Conservation (phyloP, 1,140 invertebrate species). For the Drosophila parabipectinata region DNA sequence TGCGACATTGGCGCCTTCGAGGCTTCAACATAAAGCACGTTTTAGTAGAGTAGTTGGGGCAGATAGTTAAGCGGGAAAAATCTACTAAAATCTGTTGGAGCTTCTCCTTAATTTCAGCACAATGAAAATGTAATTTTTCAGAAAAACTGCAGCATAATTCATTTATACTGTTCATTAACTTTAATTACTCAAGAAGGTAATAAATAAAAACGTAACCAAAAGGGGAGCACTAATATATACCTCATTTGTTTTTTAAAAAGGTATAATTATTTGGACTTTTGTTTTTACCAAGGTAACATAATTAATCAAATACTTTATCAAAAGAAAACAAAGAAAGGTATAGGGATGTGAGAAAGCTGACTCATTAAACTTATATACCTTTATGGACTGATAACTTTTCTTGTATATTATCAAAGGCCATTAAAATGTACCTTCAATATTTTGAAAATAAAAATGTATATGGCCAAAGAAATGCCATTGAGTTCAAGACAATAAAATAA, state of each 20-base stretch:
- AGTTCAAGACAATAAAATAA: conserved; percentile 7
- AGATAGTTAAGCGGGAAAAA: background rate
- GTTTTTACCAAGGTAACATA: background rate
- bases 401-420: background rate
- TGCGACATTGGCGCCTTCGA: conserved; percentile 51
- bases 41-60: conserved; percentile 4
- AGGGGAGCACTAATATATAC: too few relatives aligned
- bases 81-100: conserved; percentile 1
- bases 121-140: background rate
- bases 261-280: background rate
- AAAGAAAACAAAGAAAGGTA: too few relatives aligned
- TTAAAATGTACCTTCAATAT: background rate
- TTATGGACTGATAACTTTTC: too few relatives aligned
- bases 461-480: conserved; percentile 16
- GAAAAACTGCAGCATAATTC: background rate
- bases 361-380: too few relatives aligned
- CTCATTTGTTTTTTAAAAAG: background rate
- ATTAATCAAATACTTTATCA: background rate
- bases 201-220: background rate
- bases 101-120: background rate
- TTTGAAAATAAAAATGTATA: background rate
- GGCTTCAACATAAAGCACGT: conserved; percentile 16
- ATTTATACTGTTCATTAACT: background rate
- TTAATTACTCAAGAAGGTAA: too few relatives aligned
- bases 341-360: too few relatives aligned